These are phyloP conservation scores for Nannoperca australis DNA, from an alignment of 2,797 vertebrate species.

Conservation along the genomic window DNA sequence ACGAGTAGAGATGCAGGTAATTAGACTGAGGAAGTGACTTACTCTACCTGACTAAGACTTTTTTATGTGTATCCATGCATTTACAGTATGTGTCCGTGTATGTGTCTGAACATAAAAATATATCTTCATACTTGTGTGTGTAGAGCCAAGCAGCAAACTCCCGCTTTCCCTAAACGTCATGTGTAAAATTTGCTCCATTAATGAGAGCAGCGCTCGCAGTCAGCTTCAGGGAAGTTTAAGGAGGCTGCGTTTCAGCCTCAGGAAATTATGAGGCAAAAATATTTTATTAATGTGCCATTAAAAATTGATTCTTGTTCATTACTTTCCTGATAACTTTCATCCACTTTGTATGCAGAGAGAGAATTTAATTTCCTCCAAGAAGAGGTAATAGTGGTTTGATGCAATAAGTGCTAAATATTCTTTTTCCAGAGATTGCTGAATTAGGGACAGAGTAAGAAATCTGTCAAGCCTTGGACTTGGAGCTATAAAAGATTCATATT, in stretches of 20 bases:
- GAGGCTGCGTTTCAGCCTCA: conserved; percentile 50
- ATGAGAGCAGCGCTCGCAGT: conserved; percentile 52
- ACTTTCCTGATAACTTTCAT: conserved; percentile 72
- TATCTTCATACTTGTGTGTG: not conserved
- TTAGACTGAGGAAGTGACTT: conserved; percentile 16
- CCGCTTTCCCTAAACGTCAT: conserved; percentile 16
- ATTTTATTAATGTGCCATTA: conserved; percentile 82
- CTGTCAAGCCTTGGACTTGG: conserved; percentile 22
- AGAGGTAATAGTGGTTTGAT: conserved; percentile 46
- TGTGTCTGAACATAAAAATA: not conserved
- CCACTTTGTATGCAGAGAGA: conserved; percentile 66
- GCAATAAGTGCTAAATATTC: conserved; percentile 44
- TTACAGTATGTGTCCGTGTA: not conserved
- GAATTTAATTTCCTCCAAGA: conserved; percentile 67
- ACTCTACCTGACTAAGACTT: conserved; percentile 17
- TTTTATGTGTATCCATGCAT: conserved; percentile 3
- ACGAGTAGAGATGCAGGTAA: not conserved
- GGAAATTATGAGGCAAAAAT: conserved; percentile 73
- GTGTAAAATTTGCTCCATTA: conserved; percentile 47
- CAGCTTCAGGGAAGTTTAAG: conserved; percentile 54
- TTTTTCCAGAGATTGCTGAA: conserved; percentile 41
- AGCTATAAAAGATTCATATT: conserved; percentile 16
- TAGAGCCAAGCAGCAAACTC: not conserved
- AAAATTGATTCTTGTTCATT: conserved; percentile 80
- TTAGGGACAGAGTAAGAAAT: conserved; percentile 32